Percentiles rank a stretch among this genome's conserved stretches.
phyloP scores from a whole-genome alignment of 2,888 invertebrate species.

The Danaus chrysippus region DNA sequence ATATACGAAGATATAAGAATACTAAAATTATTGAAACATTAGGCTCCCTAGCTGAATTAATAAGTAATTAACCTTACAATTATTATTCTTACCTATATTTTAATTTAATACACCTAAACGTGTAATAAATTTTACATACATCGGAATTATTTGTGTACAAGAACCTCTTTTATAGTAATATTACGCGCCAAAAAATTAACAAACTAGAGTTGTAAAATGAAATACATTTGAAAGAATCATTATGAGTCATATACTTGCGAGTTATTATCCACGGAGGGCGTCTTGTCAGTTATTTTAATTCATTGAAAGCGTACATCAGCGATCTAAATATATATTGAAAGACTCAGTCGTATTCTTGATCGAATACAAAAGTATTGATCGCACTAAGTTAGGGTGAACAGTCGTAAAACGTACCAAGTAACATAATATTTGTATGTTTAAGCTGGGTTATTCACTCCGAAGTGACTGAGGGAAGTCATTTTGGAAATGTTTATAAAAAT shows the following conservation, averaged over 20 bases:
- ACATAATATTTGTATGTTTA: conserved; percentile 8
- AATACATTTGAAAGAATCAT: conserved; percentile 13
- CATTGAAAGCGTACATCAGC: conserved; percentile 20
- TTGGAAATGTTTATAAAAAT: no score
- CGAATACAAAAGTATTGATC: conserved; percentile 21
- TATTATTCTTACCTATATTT: no score
- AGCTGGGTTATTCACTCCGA: not conserved
- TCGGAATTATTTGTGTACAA: no score
- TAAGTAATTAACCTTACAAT: no score
- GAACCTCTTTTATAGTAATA: no score
- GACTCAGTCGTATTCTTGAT: conserved; percentile 22
- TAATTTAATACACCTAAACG: no score
- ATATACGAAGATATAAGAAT: no score
- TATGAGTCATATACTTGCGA: conserved; percentile 46
- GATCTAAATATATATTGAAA: conserved; percentile 30
- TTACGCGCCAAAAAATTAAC: no score
- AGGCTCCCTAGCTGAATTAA: no score
- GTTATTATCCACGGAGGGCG: conserved; percentile 32
- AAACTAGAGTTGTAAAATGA: not conserved
- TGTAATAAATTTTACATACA: no score
- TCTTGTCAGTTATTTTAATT: conserved; percentile 33
- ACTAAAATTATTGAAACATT: no score
- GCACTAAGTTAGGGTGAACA: conserved; percentile 13
- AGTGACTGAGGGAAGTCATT: no score
- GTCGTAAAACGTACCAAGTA: conserved; percentile 15